Percentiles rank a stretch among this genome's conserved stretches.
Conservation (phyloP, 1,140 invertebrate genomes). For the Calosoma granatense region DNA sequence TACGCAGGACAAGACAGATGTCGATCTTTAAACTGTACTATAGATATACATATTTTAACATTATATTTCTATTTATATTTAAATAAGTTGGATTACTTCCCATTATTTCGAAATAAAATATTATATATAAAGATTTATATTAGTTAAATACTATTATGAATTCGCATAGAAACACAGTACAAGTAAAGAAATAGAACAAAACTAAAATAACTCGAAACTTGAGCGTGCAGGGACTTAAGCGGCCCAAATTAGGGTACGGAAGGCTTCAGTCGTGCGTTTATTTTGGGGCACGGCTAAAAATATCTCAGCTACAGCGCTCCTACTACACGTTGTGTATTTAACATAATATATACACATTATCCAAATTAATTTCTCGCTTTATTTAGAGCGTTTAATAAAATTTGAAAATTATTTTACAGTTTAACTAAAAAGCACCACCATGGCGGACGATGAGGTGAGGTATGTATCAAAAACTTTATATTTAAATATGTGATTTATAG, state of each 20-base stretch:
- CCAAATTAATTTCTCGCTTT: not conserved
- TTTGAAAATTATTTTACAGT: constrained; percentile 19
- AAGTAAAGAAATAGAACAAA: no score
- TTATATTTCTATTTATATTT: no score
- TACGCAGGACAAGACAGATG: no score
- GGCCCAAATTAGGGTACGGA: not conserved
- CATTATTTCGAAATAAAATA: no score
- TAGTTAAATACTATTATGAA: no score
- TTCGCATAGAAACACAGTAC: no score
- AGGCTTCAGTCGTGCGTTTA: not conserved
- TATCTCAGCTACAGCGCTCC: not conserved
- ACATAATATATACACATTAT: not conserved
- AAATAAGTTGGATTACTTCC: no score
- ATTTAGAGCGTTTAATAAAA: constrained; percentile 8
- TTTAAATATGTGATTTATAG: constrained; percentile 12
- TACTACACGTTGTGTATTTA: no score
- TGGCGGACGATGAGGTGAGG: constrained; percentile 85
- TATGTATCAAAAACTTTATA: constrained; percentile 42
- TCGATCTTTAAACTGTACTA: no score
- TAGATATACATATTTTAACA: no score
- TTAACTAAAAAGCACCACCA: constrained; percentile 41
- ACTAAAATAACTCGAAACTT: constrained; percentile 1
- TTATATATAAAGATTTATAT: no score
- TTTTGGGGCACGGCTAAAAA: constrained; percentile 3
- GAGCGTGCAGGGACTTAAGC: not conserved